Base-by-base conservation (phyloP, 2,113 vertebrate species). In the Lepisosteus osseus region DNA sequence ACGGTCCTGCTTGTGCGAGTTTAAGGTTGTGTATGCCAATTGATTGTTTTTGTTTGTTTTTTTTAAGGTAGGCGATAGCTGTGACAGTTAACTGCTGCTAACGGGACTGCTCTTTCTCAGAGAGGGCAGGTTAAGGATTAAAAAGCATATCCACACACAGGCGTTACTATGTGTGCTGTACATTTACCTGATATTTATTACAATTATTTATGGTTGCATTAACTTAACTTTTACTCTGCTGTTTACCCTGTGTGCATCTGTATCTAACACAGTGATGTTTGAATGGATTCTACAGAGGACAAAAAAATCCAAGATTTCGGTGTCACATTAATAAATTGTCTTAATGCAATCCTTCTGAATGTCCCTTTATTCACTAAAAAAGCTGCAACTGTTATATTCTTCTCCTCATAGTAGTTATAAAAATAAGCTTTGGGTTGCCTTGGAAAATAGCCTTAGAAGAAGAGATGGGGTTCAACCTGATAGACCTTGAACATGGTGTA, bases 141-240 rank as follows among this genome's bases (percentile, higher is more conserved):
- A 86, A 84, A 83, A 83, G 89, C 90, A 73, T 78, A 78, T 80
- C 88, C 74, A 83, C 85, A 72, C 83, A 89, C 83, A 76, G 85
- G 90, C 87, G 91, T 93, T 86, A 74, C 75, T 81, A 87, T 82
- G 83, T 81, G 91, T 93, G 95, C 95, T 94, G 94, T 92, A 90
- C 91, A 95, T 92, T 95, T 92, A 94, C 92, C 95, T 92, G 93
- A 80, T 98, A 98, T 99, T 98, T 99, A 98, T 99, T 96, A 94
- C 90, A 91, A 86, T 94, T 97, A 99, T 98, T 97, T 98, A 98
- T 98, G 94, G 90, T 94, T 94, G 93, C 94, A 94, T 95, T 94
- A 93, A 94, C 92, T 88, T 88, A 90, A 94, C 91, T 94, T 92
- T 87, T 87, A 90, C 87, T 87, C 79, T 75, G 84, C 86, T 87